phyloP scores from a whole-genome alignment of 2,113 vertebrate species.

The Notarius lentiginosus region DNA sequence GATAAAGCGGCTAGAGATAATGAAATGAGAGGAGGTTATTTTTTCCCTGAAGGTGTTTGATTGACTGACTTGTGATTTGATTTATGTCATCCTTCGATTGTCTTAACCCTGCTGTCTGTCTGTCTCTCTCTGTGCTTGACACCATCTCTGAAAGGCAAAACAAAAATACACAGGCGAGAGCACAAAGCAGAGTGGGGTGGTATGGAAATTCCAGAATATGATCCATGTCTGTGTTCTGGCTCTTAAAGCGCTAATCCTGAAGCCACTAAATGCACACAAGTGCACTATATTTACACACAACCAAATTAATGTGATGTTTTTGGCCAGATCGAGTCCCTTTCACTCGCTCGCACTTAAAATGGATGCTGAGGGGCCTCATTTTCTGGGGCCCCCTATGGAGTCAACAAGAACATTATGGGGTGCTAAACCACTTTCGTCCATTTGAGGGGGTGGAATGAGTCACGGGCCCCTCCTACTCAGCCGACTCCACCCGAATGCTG shows the following conservation, averaged over 20 bases:
- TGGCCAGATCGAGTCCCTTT: conserved; percentile 54
- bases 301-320: conserved; percentile 61
- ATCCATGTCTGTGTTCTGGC: conserved; percentile 41
- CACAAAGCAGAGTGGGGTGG: conserved; percentile 2
- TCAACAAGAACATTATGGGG: conserved; percentile 65
- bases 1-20: too few relatives aligned
- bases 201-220: conserved; percentile 49
- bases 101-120: conserved; percentile 5
- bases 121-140: background rate
- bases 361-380: conserved; percentile 59
- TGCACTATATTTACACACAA: conserved; percentile 44
- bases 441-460: conserved; percentile 16
- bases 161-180: background rate
- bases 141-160: conserved; percentile 21
- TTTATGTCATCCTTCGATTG: background rate
- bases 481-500: conserved; percentile 55
- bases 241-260: conserved; percentile 50
- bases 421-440: conserved; percentile 57
- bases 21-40: too few relatives aligned
- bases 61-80: background rate
- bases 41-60: background rate
- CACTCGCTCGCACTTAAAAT: conserved; percentile 55
- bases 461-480: conserved; percentile 14
- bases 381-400: conserved; percentile 52
- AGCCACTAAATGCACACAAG: conserved; percentile 52